Evolutionary conservation across 1,140 invertebrate species (phyloP), one percentile per base, ranked within the genome.

Genomic region (Cotesia chilonis): DNA sequence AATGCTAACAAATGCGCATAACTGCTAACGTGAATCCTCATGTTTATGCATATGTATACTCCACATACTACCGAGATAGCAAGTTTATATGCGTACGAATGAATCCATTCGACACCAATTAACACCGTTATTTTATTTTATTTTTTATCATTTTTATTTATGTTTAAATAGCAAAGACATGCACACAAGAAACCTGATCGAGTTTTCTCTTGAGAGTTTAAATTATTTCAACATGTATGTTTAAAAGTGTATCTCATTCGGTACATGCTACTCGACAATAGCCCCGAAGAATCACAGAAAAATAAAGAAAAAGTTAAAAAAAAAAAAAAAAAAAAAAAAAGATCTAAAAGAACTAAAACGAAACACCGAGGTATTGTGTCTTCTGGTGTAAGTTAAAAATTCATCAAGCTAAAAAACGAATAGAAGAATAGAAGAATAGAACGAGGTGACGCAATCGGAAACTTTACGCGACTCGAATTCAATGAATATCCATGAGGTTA

Each of bases 11-110:
- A 66, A 52, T 47, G 64, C n/a, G 64, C 64, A 47, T 66, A 66
- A 47, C 41, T 66, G 20, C 20, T 68, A 35, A 20, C 38, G 12
- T 6, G 61, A 38, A 41, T 47, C 51, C 57, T 71, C 70, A 71
- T 71, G 70, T 71, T 71, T 71, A 71, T 71, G 70, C 63, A 71
- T 71, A 52, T 71, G 38, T 41, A 9, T 28, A 59, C 17, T 9
- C 9, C 20, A 59, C 20, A 10, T 59, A 59, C 20, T 9, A 55
- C 12, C 54, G 17, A 7, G 4, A 55, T 55, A 12, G 17, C 54
- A 5, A 59, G 20, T 10, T 47, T 47, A 47, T 47, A 47, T 47
- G 7, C 41, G 7, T 7, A 47, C 41, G 41, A 47, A 47, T 47
- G 41, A 47, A 59, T 59, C 5, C 57, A 59, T 59, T 59, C 57